Evolutionary conservation across 1,140 invertebrate species (phyloP).

Genomic region (Drosophila parabipectinata): DNA sequence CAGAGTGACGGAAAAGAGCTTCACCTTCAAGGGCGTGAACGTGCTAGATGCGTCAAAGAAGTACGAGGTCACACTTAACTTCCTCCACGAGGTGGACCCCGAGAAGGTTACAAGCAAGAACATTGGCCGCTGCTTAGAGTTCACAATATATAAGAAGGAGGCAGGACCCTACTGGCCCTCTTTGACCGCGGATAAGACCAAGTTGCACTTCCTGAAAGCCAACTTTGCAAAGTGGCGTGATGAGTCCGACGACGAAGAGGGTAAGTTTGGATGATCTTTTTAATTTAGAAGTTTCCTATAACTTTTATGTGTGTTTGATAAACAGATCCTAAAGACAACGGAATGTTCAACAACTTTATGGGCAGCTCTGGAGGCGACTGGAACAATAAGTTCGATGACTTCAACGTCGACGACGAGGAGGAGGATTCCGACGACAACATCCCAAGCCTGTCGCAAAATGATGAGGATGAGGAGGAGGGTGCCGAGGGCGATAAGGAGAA

Average conservation of each 20-base stretch:
- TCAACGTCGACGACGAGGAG: constrained; percentile 74
- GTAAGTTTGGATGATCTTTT: constrained; percentile 18
- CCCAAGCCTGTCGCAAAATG: constrained; percentile 77
- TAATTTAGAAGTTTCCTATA: background rate
- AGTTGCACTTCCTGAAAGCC: constrained; percentile 97
- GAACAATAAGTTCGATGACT: constrained; percentile 78
- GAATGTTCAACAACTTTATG: constrained; percentile 62
- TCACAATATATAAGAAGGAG: constrained; percentile 87
- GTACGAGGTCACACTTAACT: constrained; percentile 93
- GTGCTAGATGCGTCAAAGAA: constrained; percentile 91
- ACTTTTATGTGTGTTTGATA: background rate
- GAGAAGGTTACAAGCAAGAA: constrained; percentile 89
- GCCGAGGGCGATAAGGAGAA: constrained; percentile 68
- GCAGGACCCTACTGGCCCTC: constrained; percentile 93
- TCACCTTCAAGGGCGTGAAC: constrained; percentile 94
- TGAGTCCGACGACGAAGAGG: constrained; percentile 90
- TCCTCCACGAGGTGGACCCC: constrained; percentile 92
- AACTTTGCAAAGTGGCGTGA: constrained; percentile 99
- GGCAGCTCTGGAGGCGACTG: constrained; percentile 60
- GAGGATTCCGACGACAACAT: constrained; percentile 80
- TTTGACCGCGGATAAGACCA: constrained; percentile 93
- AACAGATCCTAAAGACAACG: constrained; percentile 61
- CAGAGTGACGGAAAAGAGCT: constrained; percentile 90
- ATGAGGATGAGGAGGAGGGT: constrained; percentile 74
- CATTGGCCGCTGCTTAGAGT: constrained; percentile 91